Evolutionary conservation across 2,797 vertebrate species (phyloP).

Genomic region (Enoplosus armatus): DNA sequence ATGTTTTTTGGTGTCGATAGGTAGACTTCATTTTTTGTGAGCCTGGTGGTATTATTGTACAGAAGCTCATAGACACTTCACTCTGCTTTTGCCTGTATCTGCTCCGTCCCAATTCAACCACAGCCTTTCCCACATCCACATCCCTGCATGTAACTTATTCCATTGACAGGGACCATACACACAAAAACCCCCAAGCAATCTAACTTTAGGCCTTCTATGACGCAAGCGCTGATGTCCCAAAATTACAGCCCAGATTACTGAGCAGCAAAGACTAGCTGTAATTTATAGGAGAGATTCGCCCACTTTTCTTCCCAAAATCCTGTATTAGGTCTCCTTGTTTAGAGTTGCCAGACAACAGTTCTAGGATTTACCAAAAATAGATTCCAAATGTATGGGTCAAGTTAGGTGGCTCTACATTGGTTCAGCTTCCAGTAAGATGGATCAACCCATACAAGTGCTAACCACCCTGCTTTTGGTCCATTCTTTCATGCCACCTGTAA

Average conservation of each 20-base stretch:
- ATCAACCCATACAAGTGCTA: too few relatives aligned
- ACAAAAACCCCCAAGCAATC: background rate
- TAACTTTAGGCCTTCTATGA: constrained; percentile 39
- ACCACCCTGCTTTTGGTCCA: background rate
- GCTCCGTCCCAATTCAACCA: background rate
- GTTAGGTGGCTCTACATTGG: constrained; percentile 2
- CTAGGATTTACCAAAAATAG: constrained; percentile 46
- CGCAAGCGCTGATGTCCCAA: constrained; percentile 32
- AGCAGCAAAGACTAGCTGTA: constrained; percentile 26
- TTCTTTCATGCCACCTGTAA: background rate
- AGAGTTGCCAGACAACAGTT: constrained; percentile 21
- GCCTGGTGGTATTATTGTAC: background rate
- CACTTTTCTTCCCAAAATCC: constrained; percentile 19
- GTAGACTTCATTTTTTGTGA: background rate
- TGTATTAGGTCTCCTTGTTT: constrained; percentile 18
- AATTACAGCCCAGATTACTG: constrained; percentile 53
- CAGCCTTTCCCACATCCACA: constrained; percentile 30
- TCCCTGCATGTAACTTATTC: constrained; percentile 27
- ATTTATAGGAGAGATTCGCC: constrained; percentile 53
- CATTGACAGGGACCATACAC: constrained; percentile 16
- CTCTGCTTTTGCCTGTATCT: constrained; percentile 15
- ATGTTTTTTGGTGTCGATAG: background rate
- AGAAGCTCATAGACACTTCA: background rate
- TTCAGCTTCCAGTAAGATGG: constrained; percentile 1
- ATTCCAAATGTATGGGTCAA: constrained; percentile 17